These are phyloP conservation scores for Etheostoma cragini DNA, from an alignment of 2,113 vertebrate species.

Conservation along the genomic window DNA sequence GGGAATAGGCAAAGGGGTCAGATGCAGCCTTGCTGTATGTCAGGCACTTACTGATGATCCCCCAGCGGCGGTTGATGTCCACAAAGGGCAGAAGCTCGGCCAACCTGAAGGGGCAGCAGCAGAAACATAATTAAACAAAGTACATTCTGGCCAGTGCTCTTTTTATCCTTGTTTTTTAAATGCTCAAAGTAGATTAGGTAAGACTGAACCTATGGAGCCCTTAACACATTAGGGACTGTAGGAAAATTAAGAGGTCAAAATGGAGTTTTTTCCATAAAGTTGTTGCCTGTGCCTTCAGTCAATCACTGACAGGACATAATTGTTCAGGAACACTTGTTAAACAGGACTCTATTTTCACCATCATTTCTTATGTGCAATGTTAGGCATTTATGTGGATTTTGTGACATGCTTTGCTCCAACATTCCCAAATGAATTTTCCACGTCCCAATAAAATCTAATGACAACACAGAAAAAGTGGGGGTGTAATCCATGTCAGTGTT, in stretches of 20 bases:
- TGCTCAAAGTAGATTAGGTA: background rate
- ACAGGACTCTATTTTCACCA: background rate
- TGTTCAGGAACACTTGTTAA: background rate
- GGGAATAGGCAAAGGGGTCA: constrained; percentile 88
- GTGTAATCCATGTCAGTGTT: background rate
- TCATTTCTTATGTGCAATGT: background rate
- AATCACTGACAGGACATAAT: background rate
- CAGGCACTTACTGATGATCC: constrained; percentile 89
- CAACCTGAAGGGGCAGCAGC: constrained; percentile 80
- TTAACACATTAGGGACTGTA: constrained; percentile 4
- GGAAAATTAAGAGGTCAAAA: background rate
- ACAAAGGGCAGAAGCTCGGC: constrained; percentile 87
- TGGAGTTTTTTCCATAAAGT: background rate
- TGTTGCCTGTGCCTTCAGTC: background rate
- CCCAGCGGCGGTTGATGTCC: constrained; percentile 88
- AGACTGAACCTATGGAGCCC: background rate
- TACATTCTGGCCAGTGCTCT: background rate
- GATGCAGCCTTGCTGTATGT: constrained; percentile 90
- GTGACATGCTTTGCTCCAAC: no score
- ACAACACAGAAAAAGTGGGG: background rate
- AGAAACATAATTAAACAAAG: constrained; percentile 32
- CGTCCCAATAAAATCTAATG: background rate
- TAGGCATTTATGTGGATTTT: background rate
- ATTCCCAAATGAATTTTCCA: background rate
- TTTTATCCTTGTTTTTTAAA: background rate